phyloP scores from a whole-genome alignment of 2,797 vertebrate species.

The Pagetopsis macropterus region DNA sequence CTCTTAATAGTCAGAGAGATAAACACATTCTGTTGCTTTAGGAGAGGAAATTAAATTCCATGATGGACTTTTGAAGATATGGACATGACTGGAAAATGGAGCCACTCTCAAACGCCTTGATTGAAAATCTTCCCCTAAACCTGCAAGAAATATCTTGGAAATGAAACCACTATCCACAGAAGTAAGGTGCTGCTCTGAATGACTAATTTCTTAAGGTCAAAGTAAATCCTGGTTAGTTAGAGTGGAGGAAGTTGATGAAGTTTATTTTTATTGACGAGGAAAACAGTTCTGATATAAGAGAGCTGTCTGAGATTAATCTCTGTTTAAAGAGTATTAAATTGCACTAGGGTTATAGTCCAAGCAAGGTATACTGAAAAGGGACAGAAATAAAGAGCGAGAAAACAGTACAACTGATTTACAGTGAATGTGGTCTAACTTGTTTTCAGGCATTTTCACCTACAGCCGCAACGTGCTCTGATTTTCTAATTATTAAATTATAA shows the following conservation, averaged over 20 bases:
- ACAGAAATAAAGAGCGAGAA: background rate
- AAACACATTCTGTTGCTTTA: conserved; percentile 45
- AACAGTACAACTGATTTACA: background rate
- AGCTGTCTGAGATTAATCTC: background rate
- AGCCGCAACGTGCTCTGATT: background rate
- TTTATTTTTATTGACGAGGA: background rate
- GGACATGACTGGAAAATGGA: conserved; percentile 26
- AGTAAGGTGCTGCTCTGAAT: conserved; percentile 13
- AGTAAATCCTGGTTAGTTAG: conserved; percentile 2
- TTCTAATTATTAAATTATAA: background rate
- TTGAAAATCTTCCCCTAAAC: conserved; percentile 41
- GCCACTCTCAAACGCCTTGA: conserved; percentile 30
- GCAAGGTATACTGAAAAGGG: background rate
- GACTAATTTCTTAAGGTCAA: conserved; percentile 9
- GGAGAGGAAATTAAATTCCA: conserved; percentile 49
- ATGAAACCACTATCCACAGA: conserved; percentile 7
- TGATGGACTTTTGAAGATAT: conserved; percentile 49
- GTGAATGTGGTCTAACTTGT: background rate
- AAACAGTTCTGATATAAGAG: conserved; percentile 5
- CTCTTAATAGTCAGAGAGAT: conserved; percentile 48
- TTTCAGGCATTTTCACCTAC: conserved; percentile 1
- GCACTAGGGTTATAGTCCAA: background rate
- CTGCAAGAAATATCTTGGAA: conserved; percentile 29
- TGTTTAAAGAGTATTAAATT: background rate
- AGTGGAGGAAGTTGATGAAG: background rate